Evolutionary conservation across 2,797 vertebrate species (phyloP).

Genomic region (Gymnopithys bicolor): DNA sequence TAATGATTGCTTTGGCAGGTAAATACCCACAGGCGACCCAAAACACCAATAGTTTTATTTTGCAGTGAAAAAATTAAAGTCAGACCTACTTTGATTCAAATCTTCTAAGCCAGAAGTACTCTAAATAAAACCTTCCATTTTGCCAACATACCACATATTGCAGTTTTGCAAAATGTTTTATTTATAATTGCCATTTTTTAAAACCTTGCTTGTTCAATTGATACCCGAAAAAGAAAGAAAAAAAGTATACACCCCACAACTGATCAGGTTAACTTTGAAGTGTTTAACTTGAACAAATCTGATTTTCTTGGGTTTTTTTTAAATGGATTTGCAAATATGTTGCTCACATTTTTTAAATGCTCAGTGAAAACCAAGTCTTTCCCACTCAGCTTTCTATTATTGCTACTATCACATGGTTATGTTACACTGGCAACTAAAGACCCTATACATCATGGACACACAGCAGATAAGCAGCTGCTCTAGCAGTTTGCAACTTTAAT

Average conservation of each 20-base stretch:
- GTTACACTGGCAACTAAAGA: background rate
- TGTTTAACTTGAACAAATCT: background rate
- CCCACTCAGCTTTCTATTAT: background rate
- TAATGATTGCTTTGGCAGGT: constrained; percentile 5
- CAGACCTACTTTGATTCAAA: background rate
- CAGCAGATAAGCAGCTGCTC: background rate
- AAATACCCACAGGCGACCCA: constrained; percentile 12
- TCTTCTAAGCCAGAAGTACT: background rate
- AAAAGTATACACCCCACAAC: background rate
- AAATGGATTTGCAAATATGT: background rate
- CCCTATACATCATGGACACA: background rate
- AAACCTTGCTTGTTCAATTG: background rate
- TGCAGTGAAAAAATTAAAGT: background rate
- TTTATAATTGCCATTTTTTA: background rate
- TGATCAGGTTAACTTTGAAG: background rate
- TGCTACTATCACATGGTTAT: background rate
- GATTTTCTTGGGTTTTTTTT: background rate
- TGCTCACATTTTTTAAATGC: background rate
- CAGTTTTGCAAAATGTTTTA: background rate
- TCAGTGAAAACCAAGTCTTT: background rate
- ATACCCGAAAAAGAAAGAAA: background rate
- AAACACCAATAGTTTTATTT: background rate
- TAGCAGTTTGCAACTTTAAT: background rate
- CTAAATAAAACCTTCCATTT: constrained; percentile 21
- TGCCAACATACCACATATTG: background rate